Base-by-base conservation (phyloP, 2,888 invertebrate genomes). In the Archips crataeganus region DNA sequence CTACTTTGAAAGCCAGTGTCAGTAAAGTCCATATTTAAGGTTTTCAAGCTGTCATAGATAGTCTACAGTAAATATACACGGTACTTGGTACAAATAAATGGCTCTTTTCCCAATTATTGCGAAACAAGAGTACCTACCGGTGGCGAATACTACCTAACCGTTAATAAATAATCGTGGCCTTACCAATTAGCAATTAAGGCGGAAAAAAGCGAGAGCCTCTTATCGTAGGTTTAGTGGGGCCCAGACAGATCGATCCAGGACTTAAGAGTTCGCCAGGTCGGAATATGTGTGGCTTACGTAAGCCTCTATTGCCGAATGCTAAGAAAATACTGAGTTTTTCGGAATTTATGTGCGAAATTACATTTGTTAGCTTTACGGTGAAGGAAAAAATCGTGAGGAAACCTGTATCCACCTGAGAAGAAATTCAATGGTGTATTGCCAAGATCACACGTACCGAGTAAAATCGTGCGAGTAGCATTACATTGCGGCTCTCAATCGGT, bases 161-260 rank as follows among this genome's bases (percentile, higher is more conserved):
- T 32, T 32, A 57, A 57, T 57, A 32, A 57, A 11, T 57, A 11
- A 57, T 23, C 32, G 10, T 3, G 11, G 57, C 32, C 57, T 23
- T 57, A 47, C 47, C 3, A 32, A n/a, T 63, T 63, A 63, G 34
- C 47, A 63, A 63, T 63, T 32, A 63, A 63, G 32, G 3, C 2
- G 23, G 45, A 11, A 23, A 63, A 47, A 32, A 9, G 42, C 23
- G 23, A 15, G 32, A 47, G 57, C 57, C 57, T 57, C 11, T 63
- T 13, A 63, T 32, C 62, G 11, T 11, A 8, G 47, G 32, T 32
- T n/a, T 8, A 63, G 13, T 47, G 47, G 3, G 13, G 63, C 47
- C 63, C 63, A 63, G 63, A 63, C 47, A 47, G 2, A 63, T 63
- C 63, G 63, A 63, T 63, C 47, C 8, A 47, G 32, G 34, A 34